phyloP scores from a whole-genome alignment of 2,888 invertebrate species.

The Ennomos erosarius region DNA sequence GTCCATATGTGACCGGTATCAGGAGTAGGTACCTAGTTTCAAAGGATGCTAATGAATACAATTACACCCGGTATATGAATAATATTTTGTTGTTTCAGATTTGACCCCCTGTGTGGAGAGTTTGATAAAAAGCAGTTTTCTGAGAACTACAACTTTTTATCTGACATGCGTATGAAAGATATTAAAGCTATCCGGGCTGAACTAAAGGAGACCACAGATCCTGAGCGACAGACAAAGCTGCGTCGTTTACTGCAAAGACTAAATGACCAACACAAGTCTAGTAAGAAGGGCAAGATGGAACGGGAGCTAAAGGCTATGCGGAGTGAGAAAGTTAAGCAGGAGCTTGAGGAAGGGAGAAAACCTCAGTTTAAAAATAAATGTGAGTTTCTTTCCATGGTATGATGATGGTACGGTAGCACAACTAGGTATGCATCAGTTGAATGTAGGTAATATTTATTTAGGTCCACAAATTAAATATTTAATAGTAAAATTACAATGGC shows the following conservation, averaged over 20 bases:
- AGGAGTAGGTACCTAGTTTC: no score
- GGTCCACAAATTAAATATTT: no score
- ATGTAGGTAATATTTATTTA: no score
- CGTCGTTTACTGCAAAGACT: slow-evolving; percentile 90
- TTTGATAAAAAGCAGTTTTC: slow-evolving; percentile 91
- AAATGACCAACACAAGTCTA: slow-evolving; percentile 91
- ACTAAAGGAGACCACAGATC: slow-evolving; percentile 86
- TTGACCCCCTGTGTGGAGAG: slow-evolving; percentile 93
- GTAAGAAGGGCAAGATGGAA: slow-evolving; percentile 83
- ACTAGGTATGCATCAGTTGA: no score
- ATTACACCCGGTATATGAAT: no score
- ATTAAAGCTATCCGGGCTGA: slow-evolving; percentile 86
- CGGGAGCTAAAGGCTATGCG: slow-evolving; percentile 62
- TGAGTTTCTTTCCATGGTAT: slow-evolving; percentile 45
- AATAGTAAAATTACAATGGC: no score
- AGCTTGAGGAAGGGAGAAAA: slow-evolving; percentile 87
- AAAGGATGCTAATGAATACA: no score
- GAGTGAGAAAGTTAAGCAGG: slow-evolving; percentile 81
- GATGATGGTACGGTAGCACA: no score
- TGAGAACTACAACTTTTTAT: slow-evolving; percentile 91
- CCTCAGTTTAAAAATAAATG: slow-evolving; percentile 87
- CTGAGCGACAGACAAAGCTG: slow-evolving; percentile 87
- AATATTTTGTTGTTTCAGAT: slow-evolving; percentile 86
- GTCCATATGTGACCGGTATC: no score
- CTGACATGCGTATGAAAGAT: slow-evolving; percentile 89